phyloP scores from a whole-genome alignment of 1,140 invertebrate genomes.

The Cyclina sinensis region DNA sequence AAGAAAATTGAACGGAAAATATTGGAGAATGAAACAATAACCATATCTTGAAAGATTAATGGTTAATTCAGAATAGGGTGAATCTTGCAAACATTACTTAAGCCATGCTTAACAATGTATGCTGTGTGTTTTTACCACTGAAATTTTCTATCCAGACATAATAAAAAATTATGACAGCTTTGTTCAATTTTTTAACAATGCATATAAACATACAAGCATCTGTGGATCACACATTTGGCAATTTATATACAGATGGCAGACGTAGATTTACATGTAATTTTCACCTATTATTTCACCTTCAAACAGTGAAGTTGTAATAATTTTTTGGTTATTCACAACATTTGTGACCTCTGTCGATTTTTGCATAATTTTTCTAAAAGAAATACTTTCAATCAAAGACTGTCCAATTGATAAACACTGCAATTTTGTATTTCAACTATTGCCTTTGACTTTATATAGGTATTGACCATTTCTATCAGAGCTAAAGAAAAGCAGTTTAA shows the following conservation, averaged over 20 bases:
- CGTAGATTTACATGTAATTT: slow-evolving; percentile 38
- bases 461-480: not conserved
- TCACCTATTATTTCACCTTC: slow-evolving; percentile 44
- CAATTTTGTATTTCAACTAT: slow-evolving; percentile 5
- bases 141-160: too few species aligned
- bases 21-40: too few species aligned
- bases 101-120: too few species aligned
- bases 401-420: not conserved
- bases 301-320: slow-evolving; percentile 37
- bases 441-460: not conserved
- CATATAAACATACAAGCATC: not conserved
- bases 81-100: too few species aligned
- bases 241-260: slow-evolving; percentile 32
- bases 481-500: too few species aligned
- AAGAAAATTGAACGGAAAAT: too few species aligned
- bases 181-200: too few species aligned
- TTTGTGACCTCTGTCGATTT: not conserved
- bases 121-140: too few species aligned
- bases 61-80: not conserved
- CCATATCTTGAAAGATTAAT: not conserved
- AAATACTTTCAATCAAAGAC: not conserved
- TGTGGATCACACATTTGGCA: slow-evolving; percentile 27
- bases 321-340: slow-evolving; percentile 28
- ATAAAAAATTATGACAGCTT: too few species aligned
- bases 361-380: not conserved